phyloP scores from a whole-genome alignment of 2,113 vertebrate species.

The Scophthalmus maximus region DNA sequence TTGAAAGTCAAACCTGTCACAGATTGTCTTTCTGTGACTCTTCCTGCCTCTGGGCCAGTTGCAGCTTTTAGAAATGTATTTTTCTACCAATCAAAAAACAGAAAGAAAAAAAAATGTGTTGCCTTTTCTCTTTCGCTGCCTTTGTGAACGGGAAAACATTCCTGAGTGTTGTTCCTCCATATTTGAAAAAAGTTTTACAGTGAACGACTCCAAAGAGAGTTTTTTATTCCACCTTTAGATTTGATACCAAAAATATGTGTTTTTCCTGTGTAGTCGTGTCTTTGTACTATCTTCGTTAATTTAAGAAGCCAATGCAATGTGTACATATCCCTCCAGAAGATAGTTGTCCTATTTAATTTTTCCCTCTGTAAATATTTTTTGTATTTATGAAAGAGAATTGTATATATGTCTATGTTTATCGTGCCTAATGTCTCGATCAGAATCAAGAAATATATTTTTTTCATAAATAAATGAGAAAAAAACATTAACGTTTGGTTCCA shows the following conservation, averaged over 20 bases:
- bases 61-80: neutral
- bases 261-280: constrained; percentile 51
- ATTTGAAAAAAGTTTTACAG: constrained; percentile 13
- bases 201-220: constrained; percentile 39
- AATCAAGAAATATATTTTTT: constrained; percentile 84
- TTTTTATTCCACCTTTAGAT: constrained; percentile 20
- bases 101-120: neutral
- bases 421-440: constrained; percentile 61
- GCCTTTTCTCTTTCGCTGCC: constrained; percentile 20
- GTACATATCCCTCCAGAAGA: constrained; percentile 71
- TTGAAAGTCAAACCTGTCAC: neutral
- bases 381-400: constrained; percentile 85
- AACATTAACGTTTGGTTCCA: constrained; percentile 2
- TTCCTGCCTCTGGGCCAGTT: neutral
- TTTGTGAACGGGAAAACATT: neutral
- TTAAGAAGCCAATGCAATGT: constrained; percentile 83
- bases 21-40: neutral
- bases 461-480: constrained; percentile 82
- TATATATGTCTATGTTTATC: constrained; percentile 79
- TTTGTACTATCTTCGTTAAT: constrained; percentile 72
- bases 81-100: constrained; percentile 20
- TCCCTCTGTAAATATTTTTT: constrained; percentile 76
- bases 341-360: constrained; percentile 80
- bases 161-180: neutral
- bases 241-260: constrained; percentile 79